Evolutionary conservation across 2,888 invertebrate species (phyloP), one percentile per base, ranked within the genome.

Genomic region (Sinhomidia bicolor): DNA sequence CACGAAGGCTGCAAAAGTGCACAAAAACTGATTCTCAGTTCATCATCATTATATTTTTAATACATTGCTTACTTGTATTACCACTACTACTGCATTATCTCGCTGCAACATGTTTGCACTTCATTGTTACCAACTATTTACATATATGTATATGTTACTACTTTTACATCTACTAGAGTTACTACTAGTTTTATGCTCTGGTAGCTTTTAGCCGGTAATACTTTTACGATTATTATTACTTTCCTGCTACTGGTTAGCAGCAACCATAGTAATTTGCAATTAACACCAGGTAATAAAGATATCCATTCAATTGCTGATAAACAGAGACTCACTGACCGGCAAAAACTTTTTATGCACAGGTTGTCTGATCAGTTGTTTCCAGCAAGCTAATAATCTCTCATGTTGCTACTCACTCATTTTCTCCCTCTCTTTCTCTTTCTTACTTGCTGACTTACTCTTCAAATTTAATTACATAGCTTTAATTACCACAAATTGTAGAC

Each of bases 241-340:
- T 74, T 74, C 47, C 23, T 26, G 68, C 84, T 76, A 76, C 84
- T 29, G 84, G 76, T 76, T 62, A 47, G 41, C 57, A 80, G 80
- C n/a, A 60, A 32, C 60, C 51, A 68, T 32, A 51, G 74, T 83
- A 76, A 76, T 76, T 76, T 54, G 78, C 65, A 78, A 85, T 79
- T 78, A 51, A 41, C 71, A 57, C 62, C 44, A 47, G 17, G 74
- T 76, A 62, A 85, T 85, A 85, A 85, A 85, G 62, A 85, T 68
- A 85, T 26, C 65, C 60, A 79, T 78, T 85, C 14, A 14, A 20
- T 71, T 71, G 41, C 41, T 29, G n/a, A n/a, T n/a, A n/a, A 44
- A 41, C 17, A n/a, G 62, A 65, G 65, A 41, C 20, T 41, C 68
- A 71, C 10, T 41, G 12, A 20, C 36, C 41, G 41, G 10, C 41